These are phyloP conservation scores for Drosophila kepulauana DNA, from an alignment of 1,140 invertebrate genomes.

Conservation along the genomic window DNA sequence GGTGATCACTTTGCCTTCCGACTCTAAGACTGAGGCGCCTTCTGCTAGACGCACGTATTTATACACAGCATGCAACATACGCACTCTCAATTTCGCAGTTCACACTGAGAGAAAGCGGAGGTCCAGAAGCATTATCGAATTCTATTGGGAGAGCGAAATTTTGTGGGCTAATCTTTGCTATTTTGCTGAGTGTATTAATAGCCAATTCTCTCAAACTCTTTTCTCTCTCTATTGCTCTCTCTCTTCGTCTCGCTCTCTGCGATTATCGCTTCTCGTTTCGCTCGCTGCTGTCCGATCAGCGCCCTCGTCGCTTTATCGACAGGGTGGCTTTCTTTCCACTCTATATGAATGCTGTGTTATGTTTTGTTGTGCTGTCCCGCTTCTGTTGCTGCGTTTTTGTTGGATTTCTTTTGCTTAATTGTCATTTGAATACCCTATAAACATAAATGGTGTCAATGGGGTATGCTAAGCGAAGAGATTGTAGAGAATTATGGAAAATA, in stretches of 20 bases:
- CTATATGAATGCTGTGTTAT: not conserved
- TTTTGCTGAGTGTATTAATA: slow-evolving; percentile 11
- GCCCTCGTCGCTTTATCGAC: slow-evolving; percentile 37
- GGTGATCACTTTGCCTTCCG: slow-evolving; percentile 46
- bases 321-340: slow-evolving; percentile 62
- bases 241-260: not conserved
- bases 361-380: not conserved
- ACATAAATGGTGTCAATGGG: not conserved
- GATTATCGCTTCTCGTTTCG: slow-evolving; percentile 1
- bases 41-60: slow-evolving; percentile 36
- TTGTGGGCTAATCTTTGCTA: not conserved
- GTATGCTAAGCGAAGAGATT: not conserved
- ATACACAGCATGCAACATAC: slow-evolving; percentile 49
- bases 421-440: slow-evolving; percentile 7
- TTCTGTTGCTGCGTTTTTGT: slow-evolving; percentile 32
- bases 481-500: too few species aligned
- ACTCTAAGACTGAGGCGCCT: slow-evolving; percentile 57
- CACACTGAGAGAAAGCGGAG: slow-evolving; percentile 20
- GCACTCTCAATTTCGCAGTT: slow-evolving; percentile 17
- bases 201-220: slow-evolving; percentile 7
- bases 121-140: not conserved
- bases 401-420: slow-evolving; percentile 43
- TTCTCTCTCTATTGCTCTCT: slow-evolving; percentile 17
- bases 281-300: slow-evolving; percentile 14
- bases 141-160: not conserved